Evolutionary conservation across 2,113 vertebrate genomes (phyloP).

Genomic region (Mesitornis unicolor): DNA sequence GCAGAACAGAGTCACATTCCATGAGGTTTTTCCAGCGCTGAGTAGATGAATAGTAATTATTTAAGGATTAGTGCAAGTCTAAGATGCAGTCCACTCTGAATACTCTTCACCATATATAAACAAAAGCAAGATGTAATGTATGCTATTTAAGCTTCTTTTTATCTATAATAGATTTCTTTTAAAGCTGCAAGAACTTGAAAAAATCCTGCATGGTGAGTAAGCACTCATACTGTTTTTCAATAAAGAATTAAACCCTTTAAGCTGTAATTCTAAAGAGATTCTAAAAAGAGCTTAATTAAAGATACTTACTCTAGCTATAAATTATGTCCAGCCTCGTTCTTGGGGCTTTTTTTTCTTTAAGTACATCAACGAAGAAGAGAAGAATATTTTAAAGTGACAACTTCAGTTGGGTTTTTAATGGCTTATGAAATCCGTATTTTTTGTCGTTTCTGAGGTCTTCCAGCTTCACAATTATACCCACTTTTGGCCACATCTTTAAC

Average conservation of each 20-base stretch:
- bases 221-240: constrained; percentile 65
- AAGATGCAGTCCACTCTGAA: constrained; percentile 76
- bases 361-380: neutral
- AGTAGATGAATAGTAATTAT: constrained; percentile 78
- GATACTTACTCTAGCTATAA: constrained; percentile 40
- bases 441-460: neutral
- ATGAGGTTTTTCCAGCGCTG: constrained; percentile 67
- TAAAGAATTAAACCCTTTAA: constrained; percentile 69
- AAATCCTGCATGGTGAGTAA: constrained; percentile 60
- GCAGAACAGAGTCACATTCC: constrained; percentile 76
- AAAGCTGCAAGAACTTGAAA: constrained; percentile 60
- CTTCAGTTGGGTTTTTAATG: neutral
- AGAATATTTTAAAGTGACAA: neutral
- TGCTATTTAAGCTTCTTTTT: constrained; percentile 75
- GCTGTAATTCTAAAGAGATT: constrained; percentile 27
- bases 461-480: rapidly evolving
- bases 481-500: neutral
- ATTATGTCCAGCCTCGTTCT: constrained; percentile 15
- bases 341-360: neutral
- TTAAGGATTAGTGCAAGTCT: constrained; percentile 77
- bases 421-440: neutral
- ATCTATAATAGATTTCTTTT: constrained; percentile 77
- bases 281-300: constrained; percentile 64
- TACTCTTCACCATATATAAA: constrained; percentile 72
- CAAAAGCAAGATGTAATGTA: constrained; percentile 74